Conservation (phyloP, 2,113 vertebrate genomes). For the Eudyptes chrysolophus region DNA sequence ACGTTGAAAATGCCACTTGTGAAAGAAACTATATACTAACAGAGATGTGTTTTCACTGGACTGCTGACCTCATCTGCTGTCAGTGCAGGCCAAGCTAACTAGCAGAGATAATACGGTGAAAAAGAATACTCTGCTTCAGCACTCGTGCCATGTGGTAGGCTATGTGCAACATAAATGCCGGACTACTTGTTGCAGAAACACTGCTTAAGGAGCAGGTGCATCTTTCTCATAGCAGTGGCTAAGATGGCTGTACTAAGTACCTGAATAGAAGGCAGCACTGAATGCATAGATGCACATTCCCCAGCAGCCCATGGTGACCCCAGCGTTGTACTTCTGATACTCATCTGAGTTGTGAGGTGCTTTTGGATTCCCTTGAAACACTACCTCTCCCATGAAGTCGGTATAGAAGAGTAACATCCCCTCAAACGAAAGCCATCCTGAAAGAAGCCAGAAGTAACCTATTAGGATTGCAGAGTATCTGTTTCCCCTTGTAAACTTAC, state of each 20-base stretch:
- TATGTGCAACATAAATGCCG: neutral
- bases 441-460: neutral
- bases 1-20: neutral
- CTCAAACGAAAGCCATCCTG: slow-evolving; percentile 97
- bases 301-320: slow-evolving; percentile 98
- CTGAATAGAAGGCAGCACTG: slow-evolving; percentile 97
- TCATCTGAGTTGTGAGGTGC: slow-evolving; percentile 90
- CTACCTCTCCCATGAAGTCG: slow-evolving; percentile 98
- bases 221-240: neutral
- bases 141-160: neutral
- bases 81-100: neutral
- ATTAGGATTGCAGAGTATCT: neutral
- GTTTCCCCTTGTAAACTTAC: neutral
- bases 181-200: neutral
- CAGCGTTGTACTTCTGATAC: slow-evolving; percentile 91
- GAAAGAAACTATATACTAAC: neutral
- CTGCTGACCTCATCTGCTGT: neutral
- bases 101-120: neutral
- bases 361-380: slow-evolving; percentile 92
- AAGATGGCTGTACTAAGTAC: slow-evolving; percentile 52
- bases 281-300: slow-evolving; percentile 99
- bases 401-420: slow-evolving; percentile 98
- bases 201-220: neutral
- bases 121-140: neutral
- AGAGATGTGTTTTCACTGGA: neutral